A percentile compares a stretch with the other conserved stretches of the same genome.
These are phyloP conservation scores for Eufriesea mexicana DNA, from an alignment of 1,140 invertebrate species.

Conservation along the genomic window DNA sequence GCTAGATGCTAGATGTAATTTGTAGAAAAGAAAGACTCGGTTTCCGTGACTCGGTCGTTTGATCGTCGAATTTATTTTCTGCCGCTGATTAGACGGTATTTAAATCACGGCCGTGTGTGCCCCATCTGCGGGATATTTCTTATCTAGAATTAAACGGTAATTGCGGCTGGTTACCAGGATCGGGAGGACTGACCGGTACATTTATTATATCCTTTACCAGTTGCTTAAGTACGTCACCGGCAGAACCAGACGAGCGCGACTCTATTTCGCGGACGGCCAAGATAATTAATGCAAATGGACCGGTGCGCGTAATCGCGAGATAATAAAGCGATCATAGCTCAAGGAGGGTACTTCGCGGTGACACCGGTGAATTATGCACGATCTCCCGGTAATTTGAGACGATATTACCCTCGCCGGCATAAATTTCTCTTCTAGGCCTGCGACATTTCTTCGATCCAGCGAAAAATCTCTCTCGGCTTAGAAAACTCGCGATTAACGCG, in stretches of 20 bases:
- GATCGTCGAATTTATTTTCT: neutral
- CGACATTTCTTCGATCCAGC: constrained; percentile 10
- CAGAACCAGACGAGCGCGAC: constrained; percentile 37
- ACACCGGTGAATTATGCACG: constrained; percentile 53
- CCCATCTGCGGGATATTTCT: neutral
- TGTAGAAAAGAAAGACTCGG: too few relatives aligned
- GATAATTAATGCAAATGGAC: constrained; percentile 68
- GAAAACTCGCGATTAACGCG: neutral
- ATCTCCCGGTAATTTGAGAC: constrained; percentile 39
- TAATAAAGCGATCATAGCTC: constrained; percentile 64
- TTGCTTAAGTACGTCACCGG: constrained; percentile 47
- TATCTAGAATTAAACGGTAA: neutral
- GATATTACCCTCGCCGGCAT: constrained; percentile 8
- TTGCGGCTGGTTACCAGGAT: neutral
- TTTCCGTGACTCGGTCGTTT: too few relatives aligned
- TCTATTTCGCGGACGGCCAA: constrained; percentile 46
- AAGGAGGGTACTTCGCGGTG: constrained; percentile 37
- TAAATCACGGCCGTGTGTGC: neutral
- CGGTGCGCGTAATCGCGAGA: constrained; percentile 61
- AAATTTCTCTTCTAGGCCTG: constrained; percentile 16
- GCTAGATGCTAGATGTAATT: too few relatives aligned
- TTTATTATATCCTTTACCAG: constrained; percentile 58
- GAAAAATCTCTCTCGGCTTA: neutral
- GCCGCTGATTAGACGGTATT: neutral
- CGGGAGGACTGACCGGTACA: constrained; percentile 26